These are phyloP conservation scores for Acanthopagrus latus DNA, from an alignment of 2,797 vertebrate genomes.

Conservation along the genomic window DNA sequence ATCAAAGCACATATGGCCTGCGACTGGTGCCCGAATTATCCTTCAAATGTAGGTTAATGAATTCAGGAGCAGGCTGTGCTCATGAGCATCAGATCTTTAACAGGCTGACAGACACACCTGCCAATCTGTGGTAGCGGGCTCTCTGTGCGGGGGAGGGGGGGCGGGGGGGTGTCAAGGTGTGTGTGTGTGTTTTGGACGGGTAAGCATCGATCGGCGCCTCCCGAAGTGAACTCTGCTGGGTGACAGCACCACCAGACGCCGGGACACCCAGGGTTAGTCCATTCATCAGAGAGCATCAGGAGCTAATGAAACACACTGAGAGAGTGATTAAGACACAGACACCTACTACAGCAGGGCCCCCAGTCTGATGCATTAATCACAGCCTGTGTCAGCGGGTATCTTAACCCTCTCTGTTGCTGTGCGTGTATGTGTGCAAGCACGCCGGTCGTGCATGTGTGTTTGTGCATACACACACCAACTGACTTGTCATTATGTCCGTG, in stretches of 20 bases:
- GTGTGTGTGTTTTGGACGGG: not conserved
- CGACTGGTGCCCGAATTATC: constrained; percentile 78
- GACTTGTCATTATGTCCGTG: not conserved
- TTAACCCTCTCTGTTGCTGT: constrained; percentile 51
- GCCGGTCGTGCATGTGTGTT: constrained; percentile 28
- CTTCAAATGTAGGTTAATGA: constrained; percentile 87
- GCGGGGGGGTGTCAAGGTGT: not conserved
- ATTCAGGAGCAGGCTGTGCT: constrained; percentile 79
- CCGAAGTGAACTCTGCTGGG: constrained; percentile 49
- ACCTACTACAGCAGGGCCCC: constrained; percentile 66
- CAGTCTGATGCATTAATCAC: constrained; percentile 82
- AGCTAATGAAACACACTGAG: constrained; percentile 85
- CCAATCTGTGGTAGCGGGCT: constrained; percentile 48
- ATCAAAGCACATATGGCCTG: constrained; percentile 81
- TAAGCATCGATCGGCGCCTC: constrained; percentile 57
- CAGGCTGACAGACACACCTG: constrained; percentile 79
- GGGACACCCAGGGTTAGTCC: constrained; percentile 64
- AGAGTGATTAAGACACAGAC: constrained; percentile 83
- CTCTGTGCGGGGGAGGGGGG: constrained; percentile 4
- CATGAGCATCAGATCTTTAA: constrained; percentile 72
- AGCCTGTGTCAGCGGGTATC: constrained; percentile 56
- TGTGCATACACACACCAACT: constrained; percentile 2
- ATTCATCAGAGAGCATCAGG: constrained; percentile 80
- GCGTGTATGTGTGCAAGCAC: constrained; percentile 37
- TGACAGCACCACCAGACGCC: constrained; percentile 45